Evolutionary conservation across 2,888 invertebrate species (phyloP).

Genomic region (Antheraea assamensis): DNA sequence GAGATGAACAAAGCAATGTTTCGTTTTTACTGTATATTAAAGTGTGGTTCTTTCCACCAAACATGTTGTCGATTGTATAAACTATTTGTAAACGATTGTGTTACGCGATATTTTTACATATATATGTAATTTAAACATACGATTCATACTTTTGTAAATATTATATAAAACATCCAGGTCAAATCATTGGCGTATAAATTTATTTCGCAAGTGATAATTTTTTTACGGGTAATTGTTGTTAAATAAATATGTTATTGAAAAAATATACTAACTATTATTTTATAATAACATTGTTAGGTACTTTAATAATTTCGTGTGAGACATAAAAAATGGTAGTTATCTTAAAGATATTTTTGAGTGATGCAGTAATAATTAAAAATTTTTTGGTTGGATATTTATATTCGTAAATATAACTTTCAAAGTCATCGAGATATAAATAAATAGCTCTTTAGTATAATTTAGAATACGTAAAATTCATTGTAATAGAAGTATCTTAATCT

Average conservation of each 20-base stretch:
- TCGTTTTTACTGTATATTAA: conserved; percentile 22
- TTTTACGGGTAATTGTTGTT: no score
- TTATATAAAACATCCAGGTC: no score
- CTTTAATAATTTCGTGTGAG: no score
- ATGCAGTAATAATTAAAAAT: background rate
- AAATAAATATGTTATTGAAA: no score
- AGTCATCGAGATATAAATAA: background rate
- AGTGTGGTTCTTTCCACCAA: background rate
- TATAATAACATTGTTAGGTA: no score
- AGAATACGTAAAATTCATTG: background rate
- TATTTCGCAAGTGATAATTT: no score
- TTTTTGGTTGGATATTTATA: background rate
- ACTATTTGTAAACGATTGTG: background rate
- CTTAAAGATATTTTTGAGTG: background rate
- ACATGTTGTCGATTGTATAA: background rate
- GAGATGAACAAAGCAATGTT: conserved; percentile 20
- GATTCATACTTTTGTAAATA: no score
- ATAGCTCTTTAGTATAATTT: background rate
- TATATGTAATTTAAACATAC: background rate
- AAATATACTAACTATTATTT: no score
- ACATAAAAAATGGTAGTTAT: no score
- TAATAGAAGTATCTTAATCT: background rate
- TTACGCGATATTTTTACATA: background rate
- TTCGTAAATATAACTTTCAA: background rate
- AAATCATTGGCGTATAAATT: no score